Base-by-base conservation (phyloP, 2,888 invertebrate species). In the Lutraria lutraria region DNA sequence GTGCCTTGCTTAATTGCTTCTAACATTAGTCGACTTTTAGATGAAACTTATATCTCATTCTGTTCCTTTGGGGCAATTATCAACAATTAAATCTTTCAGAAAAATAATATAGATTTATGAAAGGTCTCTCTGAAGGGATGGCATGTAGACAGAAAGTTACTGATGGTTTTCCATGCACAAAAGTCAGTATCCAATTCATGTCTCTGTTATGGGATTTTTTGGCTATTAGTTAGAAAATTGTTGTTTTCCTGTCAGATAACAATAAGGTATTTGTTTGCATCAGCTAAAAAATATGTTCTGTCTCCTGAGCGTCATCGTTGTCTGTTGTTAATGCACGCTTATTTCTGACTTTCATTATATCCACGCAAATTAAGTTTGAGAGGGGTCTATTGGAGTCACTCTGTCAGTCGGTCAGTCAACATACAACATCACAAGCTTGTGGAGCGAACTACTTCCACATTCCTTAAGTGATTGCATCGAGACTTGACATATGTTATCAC, bases 41-140 rank as follows among this genome's bases (percentile, higher is more conserved):
- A 68, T 68, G n/a, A 68, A 25, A 25, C 25, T 68, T 25, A 68
- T 25, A n/a, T 68, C 12, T 68, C 63, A 68, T 68, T n/a, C 25
- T 10, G 12, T 68, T 12, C 63, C 12, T 25, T 68, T 68, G 63
- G 25, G 63, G 25, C n/a, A 68, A 68, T 12, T 12, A 25, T n/a
- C n/a, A 68, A 68, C 25, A 68, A 25, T 68, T 68, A n/a, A 25
- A 68, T 68, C 63, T 25, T n/a, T 68, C n/a, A 68, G 25, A 68
- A 25, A 68, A 68, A n/a, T 68, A 68, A 68, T 68, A 68, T 25
- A 68, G 60, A 68, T 25, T n/a, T 68, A 68, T 68, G 63, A 25
- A 25, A 25, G n/a, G 12, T 25, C 6, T 25, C 25, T 25, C 63
- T 25, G 0, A 13, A 25, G 63, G 63, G 63, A 68, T n/a, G 12